phyloP scores from a whole-genome alignment of 2,113 vertebrate species.

The Chamaetylas fuelleborni region DNA sequence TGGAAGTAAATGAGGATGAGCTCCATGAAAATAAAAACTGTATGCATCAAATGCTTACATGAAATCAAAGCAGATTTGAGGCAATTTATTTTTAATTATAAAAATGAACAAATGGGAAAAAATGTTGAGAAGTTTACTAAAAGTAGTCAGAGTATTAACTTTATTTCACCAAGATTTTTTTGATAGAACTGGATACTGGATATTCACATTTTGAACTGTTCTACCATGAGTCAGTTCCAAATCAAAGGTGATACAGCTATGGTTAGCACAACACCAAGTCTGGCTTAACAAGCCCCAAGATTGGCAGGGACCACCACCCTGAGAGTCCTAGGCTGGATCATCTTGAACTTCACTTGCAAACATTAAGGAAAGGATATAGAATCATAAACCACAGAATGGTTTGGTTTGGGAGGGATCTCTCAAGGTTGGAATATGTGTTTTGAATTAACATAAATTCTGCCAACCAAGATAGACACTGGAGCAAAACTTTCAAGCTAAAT shows the following conservation, averaged over 20 bases:
- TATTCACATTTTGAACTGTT: neutral
- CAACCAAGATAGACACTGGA: neutral
- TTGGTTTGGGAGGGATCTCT: neutral
- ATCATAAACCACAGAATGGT: neutral
- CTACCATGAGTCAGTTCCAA: neutral
- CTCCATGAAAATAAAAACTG: neutral
- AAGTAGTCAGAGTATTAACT: neutral
- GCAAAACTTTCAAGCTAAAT: neutral
- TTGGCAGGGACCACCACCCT: neutral
- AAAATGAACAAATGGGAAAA: rapidly evolving
- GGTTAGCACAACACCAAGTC: neutral
- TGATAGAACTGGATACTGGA: neutral
- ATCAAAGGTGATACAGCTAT: neutral
- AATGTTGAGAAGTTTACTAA: neutral
- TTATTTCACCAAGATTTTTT: neutral
- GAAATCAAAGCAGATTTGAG: neutral
- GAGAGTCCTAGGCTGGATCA: neutral
- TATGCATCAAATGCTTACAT: neutral
- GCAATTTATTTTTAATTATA: neutral
- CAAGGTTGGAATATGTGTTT: neutral
- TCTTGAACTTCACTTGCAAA: neutral
- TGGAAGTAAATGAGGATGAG: neutral
- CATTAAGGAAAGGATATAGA: neutral
- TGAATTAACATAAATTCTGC: neutral
- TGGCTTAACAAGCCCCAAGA: neutral